Percentiles rank a stretch among this genome's conserved stretches.
phyloP scores from a whole-genome alignment of 2,113 vertebrate species.

The Apodemus speciosus region DNA sequence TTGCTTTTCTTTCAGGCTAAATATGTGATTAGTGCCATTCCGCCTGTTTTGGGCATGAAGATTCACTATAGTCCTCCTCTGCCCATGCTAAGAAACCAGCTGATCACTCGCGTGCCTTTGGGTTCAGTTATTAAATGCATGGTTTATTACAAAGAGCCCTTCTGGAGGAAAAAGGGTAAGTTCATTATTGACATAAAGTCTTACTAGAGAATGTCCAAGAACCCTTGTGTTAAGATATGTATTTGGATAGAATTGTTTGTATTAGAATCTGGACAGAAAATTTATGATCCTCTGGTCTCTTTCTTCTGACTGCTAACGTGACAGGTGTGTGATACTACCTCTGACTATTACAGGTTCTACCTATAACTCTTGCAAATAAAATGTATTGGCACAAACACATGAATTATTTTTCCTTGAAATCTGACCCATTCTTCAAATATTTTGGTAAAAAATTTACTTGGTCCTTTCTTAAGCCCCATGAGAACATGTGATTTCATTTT shows the following conservation, averaged over 20 bases:
- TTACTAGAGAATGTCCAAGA: neutral
- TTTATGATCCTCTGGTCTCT: neutral
- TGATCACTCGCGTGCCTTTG: slow-evolving; percentile 95
- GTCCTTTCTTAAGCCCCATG: slow-evolving; percentile 8
- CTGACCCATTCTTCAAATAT: slow-evolving; percentile 6
- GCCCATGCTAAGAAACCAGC: slow-evolving; percentile 94
- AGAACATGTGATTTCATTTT: slow-evolving; percentile 31
- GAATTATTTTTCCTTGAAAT: slow-evolving; percentile 23
- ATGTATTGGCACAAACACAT: neutral
- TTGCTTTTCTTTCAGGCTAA: slow-evolving; percentile 87
- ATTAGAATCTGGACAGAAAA: slow-evolving; percentile 2
- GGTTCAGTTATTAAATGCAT: slow-evolving; percentile 99
- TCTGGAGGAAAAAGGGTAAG: slow-evolving; percentile 96
- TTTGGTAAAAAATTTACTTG: slow-evolving; percentile 36
- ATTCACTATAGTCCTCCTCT: slow-evolving; percentile 95
- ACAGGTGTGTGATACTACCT: neutral
- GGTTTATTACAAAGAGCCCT: slow-evolving; percentile 96
- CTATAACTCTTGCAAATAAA: slow-evolving; percentile 7
- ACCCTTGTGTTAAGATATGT: neutral
- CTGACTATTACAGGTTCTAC: neutral
- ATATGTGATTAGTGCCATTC: slow-evolving; percentile 93
- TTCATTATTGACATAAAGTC: slow-evolving; percentile 36
- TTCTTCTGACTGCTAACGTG: neutral
- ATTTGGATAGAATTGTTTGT: slow-evolving; percentile 44
- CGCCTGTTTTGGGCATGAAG: slow-evolving; percentile 92